Conservation (phyloP, 1,140 invertebrate genomes). For the Mamestra configurata region DNA sequence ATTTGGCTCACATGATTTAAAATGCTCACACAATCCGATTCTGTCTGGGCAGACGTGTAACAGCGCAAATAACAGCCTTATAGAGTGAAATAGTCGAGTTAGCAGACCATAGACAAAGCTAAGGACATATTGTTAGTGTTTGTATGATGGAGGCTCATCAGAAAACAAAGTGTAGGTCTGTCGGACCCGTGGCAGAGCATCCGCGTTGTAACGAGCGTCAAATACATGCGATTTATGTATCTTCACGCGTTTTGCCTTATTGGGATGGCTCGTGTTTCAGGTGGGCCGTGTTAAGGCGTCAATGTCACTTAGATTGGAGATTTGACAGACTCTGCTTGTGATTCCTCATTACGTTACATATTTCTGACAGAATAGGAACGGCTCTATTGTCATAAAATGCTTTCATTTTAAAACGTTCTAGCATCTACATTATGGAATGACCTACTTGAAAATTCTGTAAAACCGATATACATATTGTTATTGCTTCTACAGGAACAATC, state of each 20-base stretch:
- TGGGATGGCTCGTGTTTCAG: not conserved
- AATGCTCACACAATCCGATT: conserved; percentile 23
- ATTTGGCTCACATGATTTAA: conserved; percentile 28
- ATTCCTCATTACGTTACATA: no score
- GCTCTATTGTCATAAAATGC: no score
- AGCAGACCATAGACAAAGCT: conserved; percentile 19
- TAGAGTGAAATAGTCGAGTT: conserved; percentile 11
- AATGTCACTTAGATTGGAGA: not conserved
- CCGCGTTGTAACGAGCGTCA: conserved; percentile 34
- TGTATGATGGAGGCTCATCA: conserved; percentile 37
- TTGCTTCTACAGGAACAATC: no score
- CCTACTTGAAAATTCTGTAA: no score
- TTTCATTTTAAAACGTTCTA: no score
- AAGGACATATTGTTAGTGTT: conserved; percentile 40
- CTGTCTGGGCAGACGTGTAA: not conserved
- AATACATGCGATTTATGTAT: conserved; percentile 34
- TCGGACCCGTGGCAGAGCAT: not conserved
- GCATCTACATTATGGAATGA: no score
- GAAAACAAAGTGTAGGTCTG: conserved; percentile 24
- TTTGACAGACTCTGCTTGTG: not conserved
- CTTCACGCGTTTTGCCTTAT: not conserved
- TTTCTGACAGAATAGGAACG: no score
- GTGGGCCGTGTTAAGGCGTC: not conserved
- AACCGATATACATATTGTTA: no score
- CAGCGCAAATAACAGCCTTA: conserved; percentile 34